Evolutionary conservation across 2,797 vertebrate species (phyloP).

Genomic region (Clamator glandarius): DNA sequence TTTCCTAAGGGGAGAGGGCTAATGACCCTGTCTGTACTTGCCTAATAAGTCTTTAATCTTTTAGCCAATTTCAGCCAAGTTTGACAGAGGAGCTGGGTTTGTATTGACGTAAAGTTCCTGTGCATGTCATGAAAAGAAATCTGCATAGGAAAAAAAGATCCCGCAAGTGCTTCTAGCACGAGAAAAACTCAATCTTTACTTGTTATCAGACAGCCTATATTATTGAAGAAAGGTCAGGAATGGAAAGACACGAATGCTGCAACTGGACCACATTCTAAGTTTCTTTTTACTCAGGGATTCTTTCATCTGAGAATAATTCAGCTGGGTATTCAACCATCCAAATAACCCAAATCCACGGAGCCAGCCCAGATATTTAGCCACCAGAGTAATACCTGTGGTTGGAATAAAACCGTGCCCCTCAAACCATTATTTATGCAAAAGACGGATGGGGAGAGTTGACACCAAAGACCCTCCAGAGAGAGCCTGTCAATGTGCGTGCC

Average conservation of each 20-base stretch:
- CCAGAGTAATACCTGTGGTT: neutral
- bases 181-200: neutral
- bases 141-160: neutral
- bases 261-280: neutral
- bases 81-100: neutral
- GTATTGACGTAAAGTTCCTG: neutral
- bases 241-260: neutral
- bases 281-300: neutral
- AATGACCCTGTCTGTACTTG: neutral
- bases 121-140: neutral
- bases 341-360: neutral
- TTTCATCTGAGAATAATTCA: neutral
- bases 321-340: neutral
- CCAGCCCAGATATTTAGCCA: neutral
- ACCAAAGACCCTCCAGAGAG: neutral
- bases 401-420: neutral
- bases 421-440: neutral
- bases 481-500: neutral
- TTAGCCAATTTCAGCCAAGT: neutral
- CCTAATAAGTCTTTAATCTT: neutral
- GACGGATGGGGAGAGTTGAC: neutral
- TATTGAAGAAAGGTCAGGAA: neutral
- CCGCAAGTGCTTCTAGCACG: neutral
- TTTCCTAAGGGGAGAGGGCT: constrained; percentile 9
- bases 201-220: neutral